Percentiles rank a stretch among this genome's conserved stretches.
Evolutionary conservation across 2,797 vertebrate genomes (phyloP).

Genomic region (Dermochelys coriacea): DNA sequence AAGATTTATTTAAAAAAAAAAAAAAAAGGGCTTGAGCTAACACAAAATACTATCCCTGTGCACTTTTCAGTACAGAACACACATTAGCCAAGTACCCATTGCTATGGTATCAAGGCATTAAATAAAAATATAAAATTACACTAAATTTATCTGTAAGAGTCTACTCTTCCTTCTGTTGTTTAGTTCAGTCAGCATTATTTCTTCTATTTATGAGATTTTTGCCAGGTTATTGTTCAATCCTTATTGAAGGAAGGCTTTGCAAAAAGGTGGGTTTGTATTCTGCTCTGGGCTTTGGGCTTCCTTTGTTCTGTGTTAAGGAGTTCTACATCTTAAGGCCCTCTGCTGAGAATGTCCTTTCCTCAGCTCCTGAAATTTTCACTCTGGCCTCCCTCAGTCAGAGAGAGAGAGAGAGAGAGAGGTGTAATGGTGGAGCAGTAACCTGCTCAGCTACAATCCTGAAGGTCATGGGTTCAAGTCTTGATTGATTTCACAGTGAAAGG

Average conservation of each 20-base stretch:
- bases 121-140: background rate
- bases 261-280: fast-evolving
- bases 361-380: background rate
- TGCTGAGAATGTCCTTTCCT: fast-evolving
- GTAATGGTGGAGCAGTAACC: background rate
- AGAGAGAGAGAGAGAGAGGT: background rate
- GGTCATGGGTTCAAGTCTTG: background rate
- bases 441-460: background rate
- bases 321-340: fast-evolving
- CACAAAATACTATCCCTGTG: background rate
- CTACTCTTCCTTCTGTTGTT: background rate
- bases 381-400: background rate
- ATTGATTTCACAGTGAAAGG: background rate
- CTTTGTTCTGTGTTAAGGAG: fast-evolving
- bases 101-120: background rate
- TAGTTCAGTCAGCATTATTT: background rate
- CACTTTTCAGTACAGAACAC: background rate
- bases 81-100: background rate
- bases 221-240: fast-evolving
- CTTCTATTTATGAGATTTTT: background rate
- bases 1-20: background rate
- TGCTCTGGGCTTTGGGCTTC: fast-evolving
- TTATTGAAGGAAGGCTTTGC: background rate
- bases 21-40: fast-evolving
- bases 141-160: fast-evolving